Evolutionary conservation across 1,140 invertebrate species (phyloP).

Genomic region (Trypoxylus dichotomus): DNA sequence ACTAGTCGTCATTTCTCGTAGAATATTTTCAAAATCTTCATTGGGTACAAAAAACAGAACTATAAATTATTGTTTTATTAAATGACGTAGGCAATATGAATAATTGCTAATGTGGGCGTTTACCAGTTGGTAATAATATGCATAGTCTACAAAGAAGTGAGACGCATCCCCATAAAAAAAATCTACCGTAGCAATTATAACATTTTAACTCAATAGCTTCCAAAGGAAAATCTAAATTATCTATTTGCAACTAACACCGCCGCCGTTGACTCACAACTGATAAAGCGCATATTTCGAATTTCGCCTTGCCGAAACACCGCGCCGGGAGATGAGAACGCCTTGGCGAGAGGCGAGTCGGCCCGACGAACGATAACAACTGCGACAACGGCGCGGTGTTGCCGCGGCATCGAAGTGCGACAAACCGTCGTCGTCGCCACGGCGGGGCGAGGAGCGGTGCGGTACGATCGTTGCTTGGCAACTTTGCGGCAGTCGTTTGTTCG

Average conservation of each 20-base stretch:
- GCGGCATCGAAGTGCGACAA: constrained; percentile 10
- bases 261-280: not conserved
- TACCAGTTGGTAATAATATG: too few species aligned
- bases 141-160: too few species aligned
- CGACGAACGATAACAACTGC: not conserved
- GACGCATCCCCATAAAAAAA: too few species aligned
- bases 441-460: constrained; percentile 26
- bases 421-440: constrained; percentile 11
- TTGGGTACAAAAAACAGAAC: too few species aligned
- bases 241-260: not conserved
- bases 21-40: too few species aligned
- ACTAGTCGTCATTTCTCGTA: too few species aligned
- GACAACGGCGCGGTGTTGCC: not conserved
- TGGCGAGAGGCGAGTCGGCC: not conserved
- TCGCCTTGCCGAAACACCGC: not conserved
- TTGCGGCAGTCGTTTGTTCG: constrained; percentile 27
- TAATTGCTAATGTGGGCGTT: too few species aligned
- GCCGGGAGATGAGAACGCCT: not conserved
- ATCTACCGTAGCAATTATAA: too few species aligned
- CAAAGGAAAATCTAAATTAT: not conserved
- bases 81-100: too few species aligned
- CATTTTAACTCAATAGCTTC: not conserved
- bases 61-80: too few species aligned
- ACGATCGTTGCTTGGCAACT: constrained; percentile 27
- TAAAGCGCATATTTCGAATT: constrained; percentile 11